Base-by-base conservation (phyloP, 2,113 vertebrate genomes). In the Propithecus coquereli region DNA sequence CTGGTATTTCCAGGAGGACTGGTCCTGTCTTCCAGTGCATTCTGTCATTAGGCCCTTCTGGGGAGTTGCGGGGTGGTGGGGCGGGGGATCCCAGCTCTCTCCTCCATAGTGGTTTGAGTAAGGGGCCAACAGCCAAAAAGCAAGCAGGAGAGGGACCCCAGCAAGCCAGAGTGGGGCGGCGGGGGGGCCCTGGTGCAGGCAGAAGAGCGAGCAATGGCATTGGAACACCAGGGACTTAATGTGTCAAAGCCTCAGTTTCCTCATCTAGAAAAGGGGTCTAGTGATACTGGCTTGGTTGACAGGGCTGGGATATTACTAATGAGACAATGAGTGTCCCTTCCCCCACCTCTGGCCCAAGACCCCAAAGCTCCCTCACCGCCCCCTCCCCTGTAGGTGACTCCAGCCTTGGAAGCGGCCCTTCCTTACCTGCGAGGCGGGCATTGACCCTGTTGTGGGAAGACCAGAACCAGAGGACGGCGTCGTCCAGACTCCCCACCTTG, bases 401-500 rank as follows among this genome's bases (percentile, higher is more conserved):
- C 23, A 6, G 82, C 30, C 54, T 40, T 57, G 52, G 52, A 25
- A 66, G 40, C 6, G 61, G 61, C 23, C 54, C 68, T 52, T 71
- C 17, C 97, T 98, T 94, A 99, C 99, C 99, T 8, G 99, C 98
- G 22, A 99, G 98, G 95, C 99, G 99, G 94, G 98, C 99, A 7
- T 99, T 99, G 97, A 99, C 99, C 0, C 27, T 94, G 81, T 99
- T 99, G 98, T 99, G 99, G 74, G 98, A 98, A 2, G 98, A 98
- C 99, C 99, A 99, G 92, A 99, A 98, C 99, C 99, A 99, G 85
- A 99, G 97, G 2, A 99, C 59, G 0, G 99, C 98, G 0, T 77
- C 63, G 0, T 98, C 52, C 23, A 96, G 87, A 0, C 97, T 96
- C 0, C 20, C 25, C 95, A 99, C 99, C 17, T 0, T 65, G 43